A percentile compares a stretch with the other conserved stretches of the same genome.
Evolutionary conservation across 2,888 invertebrate genomes (phyloP).

Genomic region (Andrena dorsata): DNA sequence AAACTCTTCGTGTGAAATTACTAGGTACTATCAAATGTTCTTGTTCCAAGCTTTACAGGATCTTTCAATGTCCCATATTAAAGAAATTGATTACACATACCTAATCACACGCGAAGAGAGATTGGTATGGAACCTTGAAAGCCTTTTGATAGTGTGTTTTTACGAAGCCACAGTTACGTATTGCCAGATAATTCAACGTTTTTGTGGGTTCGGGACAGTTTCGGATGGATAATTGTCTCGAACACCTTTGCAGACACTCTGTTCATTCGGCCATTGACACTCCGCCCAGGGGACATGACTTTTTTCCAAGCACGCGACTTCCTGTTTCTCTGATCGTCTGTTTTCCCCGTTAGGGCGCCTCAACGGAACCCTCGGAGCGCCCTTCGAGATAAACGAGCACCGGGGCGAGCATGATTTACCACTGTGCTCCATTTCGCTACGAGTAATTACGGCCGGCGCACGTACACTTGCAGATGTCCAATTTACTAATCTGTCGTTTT

Average conservation of each 20-base stretch:
- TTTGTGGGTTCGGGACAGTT: slow-evolving; percentile 6
- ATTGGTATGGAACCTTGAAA: too few species aligned
- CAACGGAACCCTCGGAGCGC: slow-evolving; percentile 34
- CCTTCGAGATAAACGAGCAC: slow-evolving; percentile 47
- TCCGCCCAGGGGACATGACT: slow-evolving; percentile 40
- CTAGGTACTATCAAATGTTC: too few species aligned
- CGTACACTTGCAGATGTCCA: not conserved
- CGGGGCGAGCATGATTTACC: slow-evolving; percentile 29
- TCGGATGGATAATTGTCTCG: slow-evolving; percentile 32
- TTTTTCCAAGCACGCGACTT: slow-evolving; percentile 48
- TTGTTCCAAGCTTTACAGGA: too few species aligned
- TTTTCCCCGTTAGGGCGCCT: slow-evolving; percentile 58
- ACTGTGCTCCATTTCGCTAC: slow-evolving; percentile 2
- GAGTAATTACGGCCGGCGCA: slow-evolving; percentile 8
- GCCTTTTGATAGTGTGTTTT: not conserved
- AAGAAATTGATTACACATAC: too few species aligned
- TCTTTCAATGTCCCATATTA: too few species aligned
- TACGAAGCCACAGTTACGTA: slow-evolving; percentile 7
- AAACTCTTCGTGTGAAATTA: too few species aligned
- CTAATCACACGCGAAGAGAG: too few species aligned
- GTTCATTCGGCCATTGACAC: slow-evolving; percentile 37
- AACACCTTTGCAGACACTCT: slow-evolving; percentile 27
- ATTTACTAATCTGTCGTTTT: too few species aligned
- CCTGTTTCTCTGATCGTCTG: slow-evolving; percentile 61
- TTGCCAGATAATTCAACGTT: not conserved